These are phyloP conservation scores for Porites divaricata DNA, from an alignment of 92 coral and sea anemone genomes.

Conservation along the genomic window DNA sequence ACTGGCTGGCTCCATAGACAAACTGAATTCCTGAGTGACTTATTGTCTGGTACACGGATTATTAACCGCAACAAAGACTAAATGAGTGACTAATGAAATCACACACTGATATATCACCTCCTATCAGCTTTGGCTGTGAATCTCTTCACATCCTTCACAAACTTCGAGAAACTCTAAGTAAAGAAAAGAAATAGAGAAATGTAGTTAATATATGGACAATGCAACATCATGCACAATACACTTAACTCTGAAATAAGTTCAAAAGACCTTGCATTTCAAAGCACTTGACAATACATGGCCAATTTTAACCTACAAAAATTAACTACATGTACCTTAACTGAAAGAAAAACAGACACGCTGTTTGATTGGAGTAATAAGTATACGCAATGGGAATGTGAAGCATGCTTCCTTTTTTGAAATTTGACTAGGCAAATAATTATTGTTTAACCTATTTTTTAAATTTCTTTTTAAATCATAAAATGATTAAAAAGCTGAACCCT, in stretches of 20 bases:
- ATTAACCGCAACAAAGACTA: background rate
- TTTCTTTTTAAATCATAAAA: background rate
- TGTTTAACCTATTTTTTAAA: background rate
- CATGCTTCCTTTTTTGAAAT: too few species aligned
- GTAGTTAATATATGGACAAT: background rate
- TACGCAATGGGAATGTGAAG: too few species aligned
- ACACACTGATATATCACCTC: conserved; percentile 62
- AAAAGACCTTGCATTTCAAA: too few species aligned
- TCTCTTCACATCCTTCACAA: conserved; percentile 84
- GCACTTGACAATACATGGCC: too few species aligned
- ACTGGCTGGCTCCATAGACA: background rate
- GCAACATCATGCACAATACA: too few species aligned
- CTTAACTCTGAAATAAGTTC: too few species aligned
- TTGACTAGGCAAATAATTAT: too few species aligned
- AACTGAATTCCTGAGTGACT: background rate
- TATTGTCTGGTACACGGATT: background rate
- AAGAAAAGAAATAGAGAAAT: background rate
- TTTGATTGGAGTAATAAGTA: too few species aligned
- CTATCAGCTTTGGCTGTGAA: conserved; percentile 90
- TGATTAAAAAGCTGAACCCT: too few species aligned
- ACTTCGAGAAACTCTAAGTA: conserved; percentile 81
- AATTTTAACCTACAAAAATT: too few species aligned
- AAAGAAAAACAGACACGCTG: too few species aligned
- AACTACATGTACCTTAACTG: too few species aligned
- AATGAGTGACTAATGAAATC: background rate